phyloP scores from a whole-genome alignment of 2,888 invertebrate genomes.

The Pardosa pseudoannulata region DNA sequence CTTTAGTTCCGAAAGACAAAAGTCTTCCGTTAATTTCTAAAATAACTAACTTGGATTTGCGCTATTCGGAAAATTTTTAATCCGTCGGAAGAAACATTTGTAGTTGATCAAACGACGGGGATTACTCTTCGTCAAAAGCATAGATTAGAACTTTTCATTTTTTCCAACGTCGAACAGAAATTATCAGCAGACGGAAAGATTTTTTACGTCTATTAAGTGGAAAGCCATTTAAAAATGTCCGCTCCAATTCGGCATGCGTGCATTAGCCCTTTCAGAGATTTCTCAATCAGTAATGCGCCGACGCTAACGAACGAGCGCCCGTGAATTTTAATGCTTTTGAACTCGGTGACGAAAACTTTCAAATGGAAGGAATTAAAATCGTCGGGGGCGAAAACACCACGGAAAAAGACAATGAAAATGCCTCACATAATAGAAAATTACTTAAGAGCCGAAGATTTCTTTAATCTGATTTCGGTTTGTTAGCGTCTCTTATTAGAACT shows the following conservation, averaged over 20 bases:
- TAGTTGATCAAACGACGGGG: conserved; percentile 68
- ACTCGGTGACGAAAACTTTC: conserved; percentile 40
- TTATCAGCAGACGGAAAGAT: conserved; percentile 39
- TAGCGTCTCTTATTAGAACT: conserved; percentile 16
- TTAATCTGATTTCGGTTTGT: conserved; percentile 21
- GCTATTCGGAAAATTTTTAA: conserved; percentile 62
- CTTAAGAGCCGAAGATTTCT: conserved; percentile 22
- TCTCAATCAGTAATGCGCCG: conserved; percentile 59
- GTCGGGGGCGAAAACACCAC: conserved; percentile 10
- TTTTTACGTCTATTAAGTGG: conserved; percentile 41
- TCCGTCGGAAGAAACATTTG: conserved; percentile 65
- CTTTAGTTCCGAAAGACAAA: conserved; percentile 64
- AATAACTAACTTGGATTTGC: conserved; percentile 70
- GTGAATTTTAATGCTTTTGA: conserved; percentile 53
- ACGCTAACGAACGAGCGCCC: conserved; percentile 41
- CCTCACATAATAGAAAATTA: conserved; percentile 17
- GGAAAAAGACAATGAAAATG: conserved; percentile 18
- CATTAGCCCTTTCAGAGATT: conserved; percentile 69
- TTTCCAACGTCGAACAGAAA: conserved; percentile 35
- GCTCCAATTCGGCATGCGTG: conserved; percentile 45
- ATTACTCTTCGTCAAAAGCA: conserved; percentile 69
- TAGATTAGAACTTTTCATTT: conserved; percentile 62
- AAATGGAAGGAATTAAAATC: conserved; percentile 67
- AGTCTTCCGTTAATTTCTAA: conserved; percentile 67
- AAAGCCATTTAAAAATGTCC: conserved; percentile 61